Evolutionary conservation across 30 jellyfish, hydroid and myxozoan species (phyloP), one percentile per base, ranked within the genome.

Genomic region (Nemopilema nomurai): DNA sequence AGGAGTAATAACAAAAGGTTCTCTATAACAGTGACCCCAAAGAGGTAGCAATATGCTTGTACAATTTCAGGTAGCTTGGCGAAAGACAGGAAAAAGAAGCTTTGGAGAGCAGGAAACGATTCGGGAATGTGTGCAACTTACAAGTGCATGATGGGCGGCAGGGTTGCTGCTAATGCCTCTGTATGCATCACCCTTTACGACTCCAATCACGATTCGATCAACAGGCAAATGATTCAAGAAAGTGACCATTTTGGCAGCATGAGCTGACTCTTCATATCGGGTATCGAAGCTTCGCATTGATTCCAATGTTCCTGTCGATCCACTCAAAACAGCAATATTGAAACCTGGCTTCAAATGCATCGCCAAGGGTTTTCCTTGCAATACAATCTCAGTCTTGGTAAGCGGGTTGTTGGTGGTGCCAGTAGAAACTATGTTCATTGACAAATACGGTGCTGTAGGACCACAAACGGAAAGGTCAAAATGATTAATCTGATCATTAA

Each of bases 181-280:
- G 68, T 51, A 84, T 22, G 82, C 87, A 0, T 84, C 93, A 7
- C 93, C 93, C 49, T 72, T 67, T 67, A 84, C 93, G 64, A 84
- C 75, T 24, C 93, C 93, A 64, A 67, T 68, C 1, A 84, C 87
- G 6, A 84, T 0, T 31, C 93, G 77, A 66, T 84, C 93, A 9
- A 75, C 85, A 0, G 93, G 87, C 79, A 84, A 28, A 25, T 23
- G 33, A 62, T 84, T 74, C 25, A 84, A 30, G 66, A 84, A 84
- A 17, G 51, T n/a, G 28, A 19, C 71, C 93, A 84, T 84, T 32
- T 84, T 84, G 27, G 31, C 17, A 8, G 74, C 62, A 21, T 84
- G 83, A 19, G 87, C 53, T 0, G 82, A 24, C 18, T 64, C 71
- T 65, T 49, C 24, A 18, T 1, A 32, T 17, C 51, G 93, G 53